These are phyloP conservation scores for Mercenaria mercenaria DNA, from an alignment of 1,140 invertebrate species.

Conservation along the genomic window DNA sequence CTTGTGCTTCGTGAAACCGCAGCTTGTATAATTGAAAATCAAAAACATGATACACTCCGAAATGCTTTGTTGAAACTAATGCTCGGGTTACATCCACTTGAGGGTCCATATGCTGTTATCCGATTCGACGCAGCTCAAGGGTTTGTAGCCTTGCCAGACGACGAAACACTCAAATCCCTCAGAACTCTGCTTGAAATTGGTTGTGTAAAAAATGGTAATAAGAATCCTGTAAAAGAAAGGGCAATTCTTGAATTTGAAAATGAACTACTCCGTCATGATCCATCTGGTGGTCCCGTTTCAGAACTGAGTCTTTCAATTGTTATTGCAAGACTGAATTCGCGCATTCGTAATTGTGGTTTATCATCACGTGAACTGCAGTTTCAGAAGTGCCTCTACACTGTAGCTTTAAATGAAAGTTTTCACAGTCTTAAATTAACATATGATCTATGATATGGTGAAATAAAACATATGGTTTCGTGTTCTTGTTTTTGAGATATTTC, in stretches of 20 bases:
- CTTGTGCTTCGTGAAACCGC: constrained; percentile 34
- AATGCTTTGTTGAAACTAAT: constrained; percentile 14
- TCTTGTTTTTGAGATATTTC: no score
- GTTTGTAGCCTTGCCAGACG: constrained; percentile 52
- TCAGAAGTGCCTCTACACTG: no score
- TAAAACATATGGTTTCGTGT: no score
- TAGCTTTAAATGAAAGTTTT: no score
- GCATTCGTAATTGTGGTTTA: no score
- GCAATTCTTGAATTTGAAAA: constrained; percentile 64
- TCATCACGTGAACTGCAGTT: no score
- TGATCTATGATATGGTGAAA: no score
- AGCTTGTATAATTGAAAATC: constrained; percentile 29
- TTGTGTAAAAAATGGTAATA: constrained; percentile 62
- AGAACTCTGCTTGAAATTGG: constrained; percentile 61
- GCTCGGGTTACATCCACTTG: constrained; percentile 42
- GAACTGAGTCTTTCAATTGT: no score
- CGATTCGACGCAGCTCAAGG: constrained; percentile 64
- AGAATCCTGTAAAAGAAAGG: constrained; percentile 61
- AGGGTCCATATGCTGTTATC: constrained; percentile 64
- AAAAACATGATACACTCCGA: no score
- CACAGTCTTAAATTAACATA: no score
- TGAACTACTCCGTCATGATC: no score
- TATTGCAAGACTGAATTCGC: constrained; percentile 26
- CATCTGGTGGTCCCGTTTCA: no score
- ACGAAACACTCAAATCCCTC: constrained; percentile 36